phyloP scores from a whole-genome alignment of 2,113 vertebrate genomes.

The Hipposideros armiger region DNA sequence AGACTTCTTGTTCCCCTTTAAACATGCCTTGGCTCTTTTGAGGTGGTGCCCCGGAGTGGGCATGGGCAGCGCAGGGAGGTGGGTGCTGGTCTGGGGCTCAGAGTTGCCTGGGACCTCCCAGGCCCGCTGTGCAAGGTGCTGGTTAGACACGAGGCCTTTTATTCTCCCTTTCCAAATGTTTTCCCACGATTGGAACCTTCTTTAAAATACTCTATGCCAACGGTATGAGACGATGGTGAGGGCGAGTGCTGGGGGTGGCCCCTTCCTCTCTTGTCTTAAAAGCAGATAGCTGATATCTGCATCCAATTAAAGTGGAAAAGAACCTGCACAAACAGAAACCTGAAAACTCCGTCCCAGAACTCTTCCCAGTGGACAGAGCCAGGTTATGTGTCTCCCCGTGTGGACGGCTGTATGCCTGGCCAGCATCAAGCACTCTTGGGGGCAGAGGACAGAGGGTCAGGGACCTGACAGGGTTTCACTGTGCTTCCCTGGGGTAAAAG shows the following conservation, averaged over 20 bases:
- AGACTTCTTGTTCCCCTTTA: neutral
- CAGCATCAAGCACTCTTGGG: neutral
- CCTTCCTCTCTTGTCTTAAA: neutral
- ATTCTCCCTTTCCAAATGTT: neutral
- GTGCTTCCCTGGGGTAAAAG: neutral
- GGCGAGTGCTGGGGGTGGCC: neutral
- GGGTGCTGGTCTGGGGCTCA: neutral
- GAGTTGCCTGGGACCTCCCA: neutral
- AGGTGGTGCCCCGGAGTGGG: neutral
- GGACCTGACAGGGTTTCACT: neutral
- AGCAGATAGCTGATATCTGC: neutral
- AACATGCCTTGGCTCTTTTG: neutral
- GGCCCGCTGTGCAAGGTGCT: neutral
- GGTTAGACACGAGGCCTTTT: neutral
- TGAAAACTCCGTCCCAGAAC: too few relatives aligned
- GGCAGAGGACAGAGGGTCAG: neutral
- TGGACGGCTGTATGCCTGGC: neutral
- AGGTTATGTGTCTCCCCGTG: neutral
- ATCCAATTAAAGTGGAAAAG: neutral
- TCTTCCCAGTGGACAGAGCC: neutral
- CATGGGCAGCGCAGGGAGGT: too few relatives aligned
- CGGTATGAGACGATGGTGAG: neutral
- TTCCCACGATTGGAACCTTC: neutral
- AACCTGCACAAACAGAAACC: neutral
- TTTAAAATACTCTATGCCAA: neutral